These are phyloP conservation scores for Selenia dentaria DNA, from an alignment of 2,888 invertebrate species.

Conservation along the genomic window DNA sequence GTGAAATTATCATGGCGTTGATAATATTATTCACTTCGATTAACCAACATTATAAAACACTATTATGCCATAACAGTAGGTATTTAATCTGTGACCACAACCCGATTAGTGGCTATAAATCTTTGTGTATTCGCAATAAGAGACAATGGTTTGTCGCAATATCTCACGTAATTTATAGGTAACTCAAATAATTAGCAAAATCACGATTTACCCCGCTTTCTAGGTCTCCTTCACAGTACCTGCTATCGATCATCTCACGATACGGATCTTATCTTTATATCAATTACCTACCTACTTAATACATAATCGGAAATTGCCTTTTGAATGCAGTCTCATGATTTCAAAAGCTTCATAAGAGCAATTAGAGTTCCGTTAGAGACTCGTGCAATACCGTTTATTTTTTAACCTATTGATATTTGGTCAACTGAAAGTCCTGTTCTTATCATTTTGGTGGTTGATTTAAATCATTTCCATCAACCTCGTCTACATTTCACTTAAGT, in stretches of 20 bases:
- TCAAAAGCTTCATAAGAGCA: slow-evolving; percentile 21
- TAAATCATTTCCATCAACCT: no score
- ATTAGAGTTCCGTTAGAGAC: slow-evolving; percentile 18
- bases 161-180: slow-evolving; percentile 57
- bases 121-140: slow-evolving; percentile 67
- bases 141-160: slow-evolving; percentile 71
- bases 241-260: slow-evolving; percentile 71
- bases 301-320: slow-evolving; percentile 54
- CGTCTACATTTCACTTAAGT: no score
- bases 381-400: slow-evolving; percentile 17
- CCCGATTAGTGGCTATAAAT: slow-evolving; percentile 69
- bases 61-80: no score
- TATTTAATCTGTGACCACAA: slow-evolving; percentile 19
- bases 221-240: slow-evolving; percentile 66
- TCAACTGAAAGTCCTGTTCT: slow-evolving; percentile 14
- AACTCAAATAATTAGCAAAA: slow-evolving; percentile 68
- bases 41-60: slow-evolving; percentile 22
- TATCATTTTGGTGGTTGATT: no score
- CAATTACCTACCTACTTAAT: slow-evolving; percentile 52
- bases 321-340: slow-evolving; percentile 41
- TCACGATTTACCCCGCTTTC: slow-evolving; percentile 78
- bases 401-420: background rate
- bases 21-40: no score
- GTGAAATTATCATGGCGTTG: no score
- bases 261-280: slow-evolving; percentile 63